A percentile compares a stretch with the other conserved stretches of the same genome.
Evolutionary conservation across 2,888 invertebrate species (phyloP).

Genomic region (Synergus itoensis): DNA sequence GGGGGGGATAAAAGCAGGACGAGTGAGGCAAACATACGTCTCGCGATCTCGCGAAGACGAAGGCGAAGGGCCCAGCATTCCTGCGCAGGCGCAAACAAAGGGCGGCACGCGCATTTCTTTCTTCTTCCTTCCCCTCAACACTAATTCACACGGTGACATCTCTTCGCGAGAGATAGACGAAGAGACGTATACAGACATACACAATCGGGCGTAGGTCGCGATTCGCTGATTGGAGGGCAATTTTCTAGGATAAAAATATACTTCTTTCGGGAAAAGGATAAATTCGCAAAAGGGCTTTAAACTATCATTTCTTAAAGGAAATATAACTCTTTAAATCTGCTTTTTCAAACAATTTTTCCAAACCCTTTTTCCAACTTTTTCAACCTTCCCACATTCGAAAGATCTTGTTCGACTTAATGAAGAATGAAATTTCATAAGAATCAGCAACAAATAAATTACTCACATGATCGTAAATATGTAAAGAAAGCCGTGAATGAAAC

Average conservation of each 20-base stretch:
- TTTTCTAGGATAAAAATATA: background rate
- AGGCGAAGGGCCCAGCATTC: conserved; percentile 58
- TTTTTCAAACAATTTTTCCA: too few relatives aligned
- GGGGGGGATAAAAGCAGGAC: conserved; percentile 44
- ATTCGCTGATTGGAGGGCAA: conserved; percentile 8
- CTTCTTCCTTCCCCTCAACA: conserved; percentile 51
- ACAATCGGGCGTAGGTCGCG: conserved; percentile 15
- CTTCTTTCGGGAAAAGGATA: background rate
- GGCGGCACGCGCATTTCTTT: conserved; percentile 60
- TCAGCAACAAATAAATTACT: background rate
- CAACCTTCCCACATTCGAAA: too few relatives aligned
- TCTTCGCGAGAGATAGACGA: conserved; percentile 60
- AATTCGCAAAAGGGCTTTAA: background rate
- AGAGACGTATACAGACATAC: conserved; percentile 42
- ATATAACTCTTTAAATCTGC: background rate
- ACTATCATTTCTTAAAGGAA: background rate
- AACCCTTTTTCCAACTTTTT: too few relatives aligned
- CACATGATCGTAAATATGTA: background rate
- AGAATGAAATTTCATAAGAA: too few relatives aligned
- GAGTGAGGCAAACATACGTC: conserved; percentile 47
- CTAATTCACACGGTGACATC: conserved; percentile 70
- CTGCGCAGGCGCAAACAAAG: conserved; percentile 65
- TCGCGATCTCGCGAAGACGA: conserved; percentile 48
- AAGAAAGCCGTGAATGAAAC: background rate
- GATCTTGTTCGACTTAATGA: too few relatives aligned